Evolutionary conservation across 2,113 vertebrate genomes (phyloP), one percentile per base, ranked within the genome.

Genomic region (Amblyopsis rosae): DNA sequence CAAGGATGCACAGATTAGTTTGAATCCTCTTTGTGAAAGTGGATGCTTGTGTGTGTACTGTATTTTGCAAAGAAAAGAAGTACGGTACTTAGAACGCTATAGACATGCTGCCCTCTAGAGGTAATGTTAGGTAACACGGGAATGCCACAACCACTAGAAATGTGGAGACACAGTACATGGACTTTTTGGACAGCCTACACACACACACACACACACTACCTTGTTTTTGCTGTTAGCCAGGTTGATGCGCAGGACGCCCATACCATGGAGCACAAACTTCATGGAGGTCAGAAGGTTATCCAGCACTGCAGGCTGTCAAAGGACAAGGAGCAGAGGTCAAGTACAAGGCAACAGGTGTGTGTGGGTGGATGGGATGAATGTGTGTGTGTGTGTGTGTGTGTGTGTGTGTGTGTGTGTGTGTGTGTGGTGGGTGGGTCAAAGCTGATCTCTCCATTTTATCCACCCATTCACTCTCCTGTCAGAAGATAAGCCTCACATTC

Each of bases 271-370:
- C 56, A 94, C 93, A 75, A 93, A 92, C 84, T 93, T 94, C 91
- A 94, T 93, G 26, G 93, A 93, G 62, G 90, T 93, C 73, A 94
- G 83, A 26, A 94, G 92, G 81, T 94, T 94, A 79, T 93, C 92
- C 73, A 94, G 79, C n/a, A 94, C 92, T 0, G 93, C 91, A 10
- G 90, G 89, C 93, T 94, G 80, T 6, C n/a, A 77, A 50, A 76
- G 17, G 64, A 19, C 19, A 77, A 70, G 62, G 65, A 26, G 58
- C 15, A 72, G 1, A 67, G 62, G 62, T 33, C 46, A 83, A n/a
- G 13, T 48, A 54, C 19, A 59, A 19, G 53, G 7, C 33, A 67
- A 67, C 1, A 0, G 26, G 35, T 41, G 35, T 41, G 35, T 41
- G 35, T 41, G 7, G 33, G 56, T 3, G 57, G 55, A 64, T 15